These are phyloP conservation scores for Corythornis madagascariensis DNA, from an alignment of 2,113 vertebrate species.

Conservation along the genomic window DNA sequence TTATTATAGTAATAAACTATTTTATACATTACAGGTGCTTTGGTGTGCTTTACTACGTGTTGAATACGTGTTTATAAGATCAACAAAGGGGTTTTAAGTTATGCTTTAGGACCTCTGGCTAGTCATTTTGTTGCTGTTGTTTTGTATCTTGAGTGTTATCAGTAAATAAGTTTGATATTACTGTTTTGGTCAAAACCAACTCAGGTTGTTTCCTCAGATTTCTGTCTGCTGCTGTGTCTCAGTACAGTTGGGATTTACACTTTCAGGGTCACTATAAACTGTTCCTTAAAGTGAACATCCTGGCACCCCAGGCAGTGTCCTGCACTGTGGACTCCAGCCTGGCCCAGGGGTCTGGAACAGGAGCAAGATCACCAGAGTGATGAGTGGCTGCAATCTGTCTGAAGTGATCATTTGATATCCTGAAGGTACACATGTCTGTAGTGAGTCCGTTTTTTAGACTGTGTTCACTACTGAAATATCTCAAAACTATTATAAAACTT, in stretches of 20 bases:
- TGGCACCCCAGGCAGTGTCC: background rate
- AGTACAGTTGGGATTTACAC: background rate
- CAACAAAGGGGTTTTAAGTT: background rate
- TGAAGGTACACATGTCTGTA: background rate
- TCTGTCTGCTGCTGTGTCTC: background rate
- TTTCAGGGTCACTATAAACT: background rate
- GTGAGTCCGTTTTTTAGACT: background rate
- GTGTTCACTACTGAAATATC: background rate
- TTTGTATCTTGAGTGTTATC: background rate
- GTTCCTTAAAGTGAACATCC: background rate
- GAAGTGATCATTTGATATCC: background rate
- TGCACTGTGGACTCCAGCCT: background rate
- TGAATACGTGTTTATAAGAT: background rate
- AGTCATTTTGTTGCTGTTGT: background rate
- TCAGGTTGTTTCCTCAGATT: background rate
- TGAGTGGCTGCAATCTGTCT: background rate
- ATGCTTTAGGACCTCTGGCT: background rate
- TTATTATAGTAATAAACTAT: conserved; percentile 96
- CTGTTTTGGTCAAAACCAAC: background rate
- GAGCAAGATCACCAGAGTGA: background rate
- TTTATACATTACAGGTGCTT: conserved; percentile 84
- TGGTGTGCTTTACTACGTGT: conserved; percentile 9
- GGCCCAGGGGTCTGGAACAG: background rate
- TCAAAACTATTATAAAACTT: background rate
- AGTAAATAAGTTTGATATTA: background rate